Evolutionary conservation across 2,888 invertebrate genomes (phyloP).

Genomic region (Spodoptera exigua): DNA sequence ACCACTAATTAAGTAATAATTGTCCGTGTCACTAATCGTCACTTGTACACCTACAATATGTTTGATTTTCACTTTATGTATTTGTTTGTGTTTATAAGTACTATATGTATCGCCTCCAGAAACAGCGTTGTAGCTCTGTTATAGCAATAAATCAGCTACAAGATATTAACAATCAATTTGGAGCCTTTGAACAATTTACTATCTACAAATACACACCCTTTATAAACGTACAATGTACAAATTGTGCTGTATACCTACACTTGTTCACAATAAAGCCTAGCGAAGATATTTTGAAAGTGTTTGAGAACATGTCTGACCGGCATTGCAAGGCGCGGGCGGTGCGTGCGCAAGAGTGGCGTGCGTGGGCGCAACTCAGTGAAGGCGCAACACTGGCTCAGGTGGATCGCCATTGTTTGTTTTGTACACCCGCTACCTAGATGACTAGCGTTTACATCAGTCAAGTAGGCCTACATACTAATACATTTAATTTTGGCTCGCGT

Average conservation of each 20-base stretch:
- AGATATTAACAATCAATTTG: not conserved
- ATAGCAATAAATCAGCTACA: no score
- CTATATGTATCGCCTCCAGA: no score
- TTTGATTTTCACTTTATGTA: no score
- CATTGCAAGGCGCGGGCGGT: slow-evolving; percentile 55
- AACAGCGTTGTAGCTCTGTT: slow-evolving; percentile 2
- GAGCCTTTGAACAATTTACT: slow-evolving; percentile 17
- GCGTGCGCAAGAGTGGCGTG: slow-evolving; percentile 63
- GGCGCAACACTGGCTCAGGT: slow-evolving; percentile 65
- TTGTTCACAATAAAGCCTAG: slow-evolving; percentile 15
- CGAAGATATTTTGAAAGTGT: slow-evolving; percentile 57
- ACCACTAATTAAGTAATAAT: no score
- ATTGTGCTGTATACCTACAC: not conserved
- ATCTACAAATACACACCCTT: slow-evolving; percentile 10
- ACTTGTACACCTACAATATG: no score
- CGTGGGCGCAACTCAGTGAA: slow-evolving; percentile 66
- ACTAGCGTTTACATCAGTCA: slow-evolving; percentile 33
- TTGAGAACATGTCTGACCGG: slow-evolving; percentile 70
- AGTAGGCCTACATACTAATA: slow-evolving; percentile 10
- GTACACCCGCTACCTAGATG: slow-evolving; percentile 41
- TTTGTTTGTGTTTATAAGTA: no score
- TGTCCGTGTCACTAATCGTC: no score
- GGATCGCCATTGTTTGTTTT: slow-evolving; percentile 64
- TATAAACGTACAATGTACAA: no score
- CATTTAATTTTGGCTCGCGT: not conserved